Base-by-base conservation (phyloP, 2,113 vertebrate species). In the Zootoca vivipara region DNA sequence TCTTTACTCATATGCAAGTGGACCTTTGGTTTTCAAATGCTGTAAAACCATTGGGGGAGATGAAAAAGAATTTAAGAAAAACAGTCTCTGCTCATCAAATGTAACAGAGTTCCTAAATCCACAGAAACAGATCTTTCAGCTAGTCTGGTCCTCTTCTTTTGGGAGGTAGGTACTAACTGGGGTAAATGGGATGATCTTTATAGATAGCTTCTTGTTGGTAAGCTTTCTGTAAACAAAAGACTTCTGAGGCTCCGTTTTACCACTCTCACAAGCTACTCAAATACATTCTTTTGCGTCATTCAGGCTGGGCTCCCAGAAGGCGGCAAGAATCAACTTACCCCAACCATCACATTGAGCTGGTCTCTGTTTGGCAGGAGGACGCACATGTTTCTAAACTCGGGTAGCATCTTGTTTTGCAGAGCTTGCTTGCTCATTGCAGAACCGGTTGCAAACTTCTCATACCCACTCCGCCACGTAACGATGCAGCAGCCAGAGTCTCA, bases 321-420 rank as follows among this genome's bases (percentile, higher is more conserved):
- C 90, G 73, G 58, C 33, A 74, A 35, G 30, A 0, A 67, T 64
- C 83, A 75, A 93, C 97, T 93, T 86, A 98, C 98, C 97, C 97
- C 96, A 0, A 98, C 91, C 0, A 83, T 88, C n/a, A 98, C 88
- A 92, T 97, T 97, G 94, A 99, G 95, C 91, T 97, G 97, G 83
- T 98, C 97, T 82, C 96, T 97, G 91, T 96, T 97, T 86, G 98
- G 98, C 85, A 99, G 97, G 85, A 98, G 96, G 87, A 99, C 96
- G 0, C 97, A 98, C 89, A 99, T 92, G 0, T 83, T 98, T 87
- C 97, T 97, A 93, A 94, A 95, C 85, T 97, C 97, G 0, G 92
- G 18, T 40, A 86, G 88, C 95, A 96, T 95, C 87, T 84, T 85
- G 87, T 90, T 1, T 0, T 80, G 46, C 79, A 94, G 89, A 83